Conservation (phyloP, 2,888 invertebrate genomes). For the Apeira syringaria region DNA sequence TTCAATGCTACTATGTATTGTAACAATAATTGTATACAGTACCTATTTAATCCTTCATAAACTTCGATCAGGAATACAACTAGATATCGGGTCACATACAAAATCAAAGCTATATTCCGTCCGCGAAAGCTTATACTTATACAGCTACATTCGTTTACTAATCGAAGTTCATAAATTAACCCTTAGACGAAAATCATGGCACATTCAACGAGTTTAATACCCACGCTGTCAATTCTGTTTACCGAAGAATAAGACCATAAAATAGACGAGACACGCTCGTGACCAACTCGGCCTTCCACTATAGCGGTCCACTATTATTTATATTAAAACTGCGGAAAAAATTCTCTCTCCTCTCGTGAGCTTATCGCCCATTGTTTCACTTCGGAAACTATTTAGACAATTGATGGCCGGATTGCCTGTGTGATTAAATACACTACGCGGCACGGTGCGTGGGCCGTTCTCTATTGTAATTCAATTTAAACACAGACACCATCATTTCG, state of each 20-base stretch:
- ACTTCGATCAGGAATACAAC: no score
- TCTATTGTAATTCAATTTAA: constrained; percentile 66
- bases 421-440: constrained; percentile 44
- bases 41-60: constrained; percentile 7
- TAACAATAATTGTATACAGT: neutral
- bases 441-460: constrained; percentile 58
- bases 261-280: constrained; percentile 57
- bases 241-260: constrained; percentile 46
- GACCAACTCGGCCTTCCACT: constrained; percentile 61
- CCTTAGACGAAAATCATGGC: constrained; percentile 21
- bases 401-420: constrained; percentile 46
- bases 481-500: constrained; percentile 56
- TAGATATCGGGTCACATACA: no score
- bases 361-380: constrained; percentile 58
- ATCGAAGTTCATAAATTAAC: no score
- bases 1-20: neutral
- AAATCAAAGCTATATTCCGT: no score
- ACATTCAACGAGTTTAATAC: constrained; percentile 24
- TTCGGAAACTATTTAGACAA: constrained; percentile 58
- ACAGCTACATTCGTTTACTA: no score
- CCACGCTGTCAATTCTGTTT: constrained; percentile 38
- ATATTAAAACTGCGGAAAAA: constrained; percentile 67
- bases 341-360: constrained; percentile 51
- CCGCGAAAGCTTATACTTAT: no score
- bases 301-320: constrained; percentile 61